Conservation (phyloP, 2,797 vertebrate species). For the Helarctos malayanus region DNA sequence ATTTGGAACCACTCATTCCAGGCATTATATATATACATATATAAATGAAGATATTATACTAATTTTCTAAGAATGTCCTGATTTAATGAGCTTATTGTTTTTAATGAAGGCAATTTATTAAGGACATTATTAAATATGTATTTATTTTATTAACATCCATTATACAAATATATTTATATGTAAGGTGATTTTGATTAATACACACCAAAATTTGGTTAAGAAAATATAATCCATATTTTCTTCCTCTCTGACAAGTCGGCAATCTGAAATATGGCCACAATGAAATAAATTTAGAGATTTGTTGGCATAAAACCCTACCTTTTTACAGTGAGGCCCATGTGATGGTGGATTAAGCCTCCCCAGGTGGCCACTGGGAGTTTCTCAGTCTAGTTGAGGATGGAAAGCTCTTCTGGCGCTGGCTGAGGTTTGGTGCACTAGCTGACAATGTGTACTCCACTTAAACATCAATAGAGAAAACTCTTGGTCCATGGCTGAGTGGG, state of each 20-base stretch:
- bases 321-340: not conserved
- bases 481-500: not conserved
- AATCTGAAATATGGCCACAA: not conserved
- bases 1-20: conserved; percentile 41
- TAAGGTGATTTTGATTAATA: conserved; percentile 26
- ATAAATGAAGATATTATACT: not conserved
- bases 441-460: not conserved
- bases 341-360: not conserved
- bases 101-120: conserved; percentile 46
- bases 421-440: not conserved
- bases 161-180: conserved; percentile 37
- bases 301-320: not conserved
- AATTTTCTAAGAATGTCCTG: conserved; percentile 17
- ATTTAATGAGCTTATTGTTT: conserved; percentile 49
- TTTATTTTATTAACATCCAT: conserved; percentile 36
- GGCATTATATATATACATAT: not conserved
- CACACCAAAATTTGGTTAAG: conserved; percentile 10
- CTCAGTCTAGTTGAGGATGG: not conserved
- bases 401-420: not conserved
- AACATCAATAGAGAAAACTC: not conserved
- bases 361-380: not conserved
- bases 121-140: not conserved
- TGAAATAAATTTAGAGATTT: not conserved
- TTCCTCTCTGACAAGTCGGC: not conserved
- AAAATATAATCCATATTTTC: conserved; percentile 4